phyloP scores from a whole-genome alignment of 1,140 invertebrate genomes.

The Achatina immaculata region DNA sequence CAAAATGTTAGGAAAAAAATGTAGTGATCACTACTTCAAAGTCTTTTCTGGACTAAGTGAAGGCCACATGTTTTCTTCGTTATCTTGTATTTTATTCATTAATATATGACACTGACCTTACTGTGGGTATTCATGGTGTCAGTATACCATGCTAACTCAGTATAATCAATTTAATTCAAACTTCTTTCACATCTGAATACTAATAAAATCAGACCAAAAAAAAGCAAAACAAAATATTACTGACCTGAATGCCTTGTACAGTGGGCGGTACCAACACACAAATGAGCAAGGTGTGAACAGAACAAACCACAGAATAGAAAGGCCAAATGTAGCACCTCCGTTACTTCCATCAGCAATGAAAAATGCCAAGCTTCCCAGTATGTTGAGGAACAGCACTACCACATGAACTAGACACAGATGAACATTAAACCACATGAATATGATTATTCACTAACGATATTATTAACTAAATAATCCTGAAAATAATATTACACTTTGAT shows the following conservation, averaged over 20 bases:
- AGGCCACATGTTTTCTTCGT: too few species aligned
- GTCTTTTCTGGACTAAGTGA: too few species aligned
- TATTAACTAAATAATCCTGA: not conserved
- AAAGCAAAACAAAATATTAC: not conserved
- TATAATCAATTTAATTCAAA: too few species aligned
- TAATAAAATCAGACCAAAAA: not conserved
- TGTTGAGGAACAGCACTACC: conserved; percentile 86
- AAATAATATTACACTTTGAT: not conserved
- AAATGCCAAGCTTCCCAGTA: conserved; percentile 79
- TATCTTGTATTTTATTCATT: too few species aligned
- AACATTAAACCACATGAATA: not conserved
- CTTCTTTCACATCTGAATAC: not conserved
- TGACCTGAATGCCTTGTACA: conserved; percentile 89
- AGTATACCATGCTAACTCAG: too few species aligned
- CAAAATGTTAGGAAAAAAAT: too few species aligned
- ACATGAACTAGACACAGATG: conserved; percentile 81
- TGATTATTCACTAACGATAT: not conserved
- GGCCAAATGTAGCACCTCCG: conserved; percentile 85
- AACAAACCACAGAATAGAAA: conserved; percentile 89
- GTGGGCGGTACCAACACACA: conserved; percentile 93
- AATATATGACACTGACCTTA: too few species aligned
- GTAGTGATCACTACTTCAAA: too few species aligned
- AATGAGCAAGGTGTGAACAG: conserved; percentile 97
- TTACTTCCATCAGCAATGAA: conserved; percentile 64
- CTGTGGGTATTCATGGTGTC: too few species aligned